Conservation (phyloP, 2,797 vertebrate species). For the Alca torda region DNA sequence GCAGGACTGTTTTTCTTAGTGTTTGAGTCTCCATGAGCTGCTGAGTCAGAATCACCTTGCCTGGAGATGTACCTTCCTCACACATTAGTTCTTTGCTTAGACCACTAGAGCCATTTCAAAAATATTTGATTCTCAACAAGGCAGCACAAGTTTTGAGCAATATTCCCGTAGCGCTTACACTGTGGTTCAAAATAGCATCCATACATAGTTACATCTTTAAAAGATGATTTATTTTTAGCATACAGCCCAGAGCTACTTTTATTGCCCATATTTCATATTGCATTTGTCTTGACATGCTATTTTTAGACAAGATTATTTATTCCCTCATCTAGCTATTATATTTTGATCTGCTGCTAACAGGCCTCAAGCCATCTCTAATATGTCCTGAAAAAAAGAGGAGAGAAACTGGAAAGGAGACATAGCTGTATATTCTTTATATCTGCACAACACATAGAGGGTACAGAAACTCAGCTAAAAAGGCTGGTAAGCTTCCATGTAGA, state of each 20-base stretch:
- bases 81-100: constrained; percentile 4
- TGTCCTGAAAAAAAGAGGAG: neutral
- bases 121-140: neutral
- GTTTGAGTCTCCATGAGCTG: neutral
- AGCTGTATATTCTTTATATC: neutral
- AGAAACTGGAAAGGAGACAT: neutral
- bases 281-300: neutral
- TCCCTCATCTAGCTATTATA: neutral
- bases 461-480: neutral
- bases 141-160: neutral
- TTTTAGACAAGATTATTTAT: constrained; percentile 29
- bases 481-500: neutral
- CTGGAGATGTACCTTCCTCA: neutral
- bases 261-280: neutral
- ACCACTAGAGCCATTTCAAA: neutral
- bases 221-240: constrained; percentile 30
- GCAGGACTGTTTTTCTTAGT: neutral
- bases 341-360: constrained; percentile 29
- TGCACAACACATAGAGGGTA: neutral
- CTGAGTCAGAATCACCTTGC: constrained; percentile 23
- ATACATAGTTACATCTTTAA: neutral
- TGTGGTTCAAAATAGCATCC: neutral
- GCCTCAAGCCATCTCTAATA: constrained; percentile 1
- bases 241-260: neutral
- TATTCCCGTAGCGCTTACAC: neutral